A percentile compares a stretch with the other conserved stretches of the same genome.
These are phyloP conservation scores for Napeogenes inachia DNA, from an alignment of 2,888 invertebrate species.

Conservation along the genomic window DNA sequence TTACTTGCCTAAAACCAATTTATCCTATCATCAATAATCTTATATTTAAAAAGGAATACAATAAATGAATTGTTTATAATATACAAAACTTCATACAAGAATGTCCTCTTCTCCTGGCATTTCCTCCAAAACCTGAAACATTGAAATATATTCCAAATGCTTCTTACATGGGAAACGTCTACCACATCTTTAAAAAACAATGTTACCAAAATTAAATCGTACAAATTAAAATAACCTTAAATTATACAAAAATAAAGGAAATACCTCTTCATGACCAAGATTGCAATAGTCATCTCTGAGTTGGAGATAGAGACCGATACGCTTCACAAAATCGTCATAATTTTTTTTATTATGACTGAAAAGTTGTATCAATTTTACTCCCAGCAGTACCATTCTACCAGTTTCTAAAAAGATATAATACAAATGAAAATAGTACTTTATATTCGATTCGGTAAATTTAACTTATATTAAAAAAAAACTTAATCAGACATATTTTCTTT, in stretches of 20 bases:
- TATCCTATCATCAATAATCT: background rate
- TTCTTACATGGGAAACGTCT: background rate
- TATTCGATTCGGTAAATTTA: background rate
- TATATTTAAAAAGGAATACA: background rate
- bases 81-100: background rate
- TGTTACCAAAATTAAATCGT: no score
- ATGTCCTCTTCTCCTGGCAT: conserved; percentile 6
- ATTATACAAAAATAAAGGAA: background rate
- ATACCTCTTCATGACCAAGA: conserved; percentile 23
- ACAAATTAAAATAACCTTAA: no score
- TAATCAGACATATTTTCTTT: no score
- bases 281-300: conserved; percentile 28
- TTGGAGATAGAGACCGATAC: conserved; percentile 20
- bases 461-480: background rate
- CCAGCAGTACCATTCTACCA: conserved; percentile 16
- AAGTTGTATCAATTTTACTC: conserved; percentile 18
- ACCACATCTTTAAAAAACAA: no score
- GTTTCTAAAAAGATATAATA: conserved; percentile 19
- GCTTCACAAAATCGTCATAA: conserved; percentile 8
- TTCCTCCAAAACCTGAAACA: background rate
- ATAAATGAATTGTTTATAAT: background rate
- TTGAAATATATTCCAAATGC: background rate
- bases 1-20: conserved; percentile 55
- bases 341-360: conserved; percentile 23
- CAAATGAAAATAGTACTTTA: background rate